Conservation (phyloP, 2,888 invertebrate species). For the Eupithecia dodoneata region DNA sequence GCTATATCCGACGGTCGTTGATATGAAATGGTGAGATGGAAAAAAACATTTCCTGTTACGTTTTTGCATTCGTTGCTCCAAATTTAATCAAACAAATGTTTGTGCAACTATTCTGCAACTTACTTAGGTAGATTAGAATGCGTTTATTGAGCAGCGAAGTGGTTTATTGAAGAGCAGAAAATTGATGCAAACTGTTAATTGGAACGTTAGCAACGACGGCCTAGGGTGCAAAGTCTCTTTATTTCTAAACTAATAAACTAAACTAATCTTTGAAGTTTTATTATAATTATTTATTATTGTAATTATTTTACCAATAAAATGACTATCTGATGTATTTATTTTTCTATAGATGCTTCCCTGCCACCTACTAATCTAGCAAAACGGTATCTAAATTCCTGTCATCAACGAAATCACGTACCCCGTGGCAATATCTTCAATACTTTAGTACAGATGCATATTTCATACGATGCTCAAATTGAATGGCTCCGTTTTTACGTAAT, state of each 20-base stretch:
- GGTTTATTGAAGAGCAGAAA: background rate
- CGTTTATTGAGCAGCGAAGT: too few species aligned
- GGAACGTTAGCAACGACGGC: background rate
- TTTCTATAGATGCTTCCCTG: background rate
- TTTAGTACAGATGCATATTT: slow-evolving; percentile 45
- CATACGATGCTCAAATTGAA: slow-evolving; percentile 61
- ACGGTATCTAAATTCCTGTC: slow-evolving; percentile 11
- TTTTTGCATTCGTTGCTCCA: slow-evolving; percentile 16
- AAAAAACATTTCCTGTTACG: slow-evolving; percentile 24
- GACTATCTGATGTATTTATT: background rate
- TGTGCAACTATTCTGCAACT: background rate
- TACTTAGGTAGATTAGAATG: too few species aligned
- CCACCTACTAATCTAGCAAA: background rate
- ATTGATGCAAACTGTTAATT: background rate
- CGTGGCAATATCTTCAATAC: slow-evolving; percentile 11
- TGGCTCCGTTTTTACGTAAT: slow-evolving; percentile 64
- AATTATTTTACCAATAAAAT: too few species aligned
- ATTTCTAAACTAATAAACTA: too few species aligned
- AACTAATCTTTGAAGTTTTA: too few species aligned
- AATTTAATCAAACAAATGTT: background rate
- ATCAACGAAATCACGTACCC: background rate
- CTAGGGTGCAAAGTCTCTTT: too few species aligned
- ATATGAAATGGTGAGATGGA: slow-evolving; percentile 50
- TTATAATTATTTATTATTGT: too few species aligned
- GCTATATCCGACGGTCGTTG: slow-evolving; percentile 45